Evolutionary conservation across 1,140 invertebrate genomes (phyloP), one percentile per base, ranked within the genome.

Genomic region (Hirudo medicinalis): DNA sequence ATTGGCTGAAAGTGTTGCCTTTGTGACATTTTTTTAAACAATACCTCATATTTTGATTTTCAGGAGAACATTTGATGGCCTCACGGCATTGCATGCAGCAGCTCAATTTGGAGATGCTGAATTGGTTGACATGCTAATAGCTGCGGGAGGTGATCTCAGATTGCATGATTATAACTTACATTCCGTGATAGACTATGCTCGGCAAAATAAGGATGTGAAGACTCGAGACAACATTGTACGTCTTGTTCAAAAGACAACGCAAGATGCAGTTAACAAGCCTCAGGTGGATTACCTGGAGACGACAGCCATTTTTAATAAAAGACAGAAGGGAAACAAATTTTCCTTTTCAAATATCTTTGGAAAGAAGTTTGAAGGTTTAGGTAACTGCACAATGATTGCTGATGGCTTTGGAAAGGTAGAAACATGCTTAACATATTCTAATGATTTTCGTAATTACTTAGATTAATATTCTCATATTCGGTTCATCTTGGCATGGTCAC

Each of bases 41-140:
- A 49, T 15, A 17, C 11, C 9, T 17, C 15, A 17, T 36, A 13
- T 66, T 72, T 70, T 73, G 54, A 55, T 67, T 72, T 75, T 20
- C 54, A 79, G 78, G 73, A 76, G 76, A 73, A 75, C 72, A 71
- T 57, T 73, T 67, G 73, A 72, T 72, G 81, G 82, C 20, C 76
- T 76, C 70, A 84, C 83, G 6, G 79, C 83, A 29, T 76, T 83
- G 8, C 83, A 84, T 76, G 80, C 76, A 25, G 81, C 82, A 15
- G 78, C 79, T 73, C 82, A 79, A 72, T 75, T 69, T 69, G 82
- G 82, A 0, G 80, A 79, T 74, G 68, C 78, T 17, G 75, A 77
- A 27, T 75, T 81, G n/a, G 68, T 84, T 19, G 75, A 75, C 11
- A 71, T 76, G 9, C 73, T 84, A 54, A 74, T 84, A 19, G 78